phyloP scores from a whole-genome alignment of 2,888 invertebrate species.

The Formica aserva region DNA sequence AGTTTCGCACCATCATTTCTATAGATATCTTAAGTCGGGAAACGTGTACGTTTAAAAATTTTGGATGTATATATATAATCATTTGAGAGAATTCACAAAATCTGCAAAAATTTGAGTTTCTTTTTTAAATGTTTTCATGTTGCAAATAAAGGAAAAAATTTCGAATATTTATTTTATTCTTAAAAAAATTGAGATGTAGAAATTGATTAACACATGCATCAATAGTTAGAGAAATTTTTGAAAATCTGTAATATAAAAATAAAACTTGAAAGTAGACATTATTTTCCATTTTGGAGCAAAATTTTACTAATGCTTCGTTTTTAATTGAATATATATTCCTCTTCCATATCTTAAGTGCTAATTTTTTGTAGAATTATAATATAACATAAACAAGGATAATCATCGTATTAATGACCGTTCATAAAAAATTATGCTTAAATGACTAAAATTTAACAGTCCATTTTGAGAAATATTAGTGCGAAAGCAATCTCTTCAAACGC shows the following conservation, averaged over 20 bases:
- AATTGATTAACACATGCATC: background rate
- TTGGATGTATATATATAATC: background rate
- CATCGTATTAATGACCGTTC: background rate
- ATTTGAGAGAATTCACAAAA: background rate
- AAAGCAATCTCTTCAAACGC: conserved; percentile 4
- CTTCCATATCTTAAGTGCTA: background rate
- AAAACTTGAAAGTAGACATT: background rate
- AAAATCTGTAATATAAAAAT: background rate
- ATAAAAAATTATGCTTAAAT: conserved; percentile 1
- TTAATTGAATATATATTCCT: background rate
- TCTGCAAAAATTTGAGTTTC: background rate
- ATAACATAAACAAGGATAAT: background rate
- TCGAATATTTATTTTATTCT: background rate
- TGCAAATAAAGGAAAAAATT: background rate
- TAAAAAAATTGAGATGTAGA: background rate
- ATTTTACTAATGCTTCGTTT: background rate
- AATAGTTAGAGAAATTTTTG: background rate
- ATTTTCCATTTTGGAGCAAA: background rate
- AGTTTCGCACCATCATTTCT: background rate
- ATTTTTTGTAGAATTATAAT: background rate
- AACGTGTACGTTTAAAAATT: background rate
- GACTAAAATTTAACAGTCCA: background rate
- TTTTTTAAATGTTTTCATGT: background rate
- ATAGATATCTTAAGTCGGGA: background rate
- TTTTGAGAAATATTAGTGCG: background rate